Evolutionary conservation across 2,113 vertebrate species (phyloP), one percentile per base, ranked within the genome.

Genomic region (Ramphastos sulfuratus): DNA sequence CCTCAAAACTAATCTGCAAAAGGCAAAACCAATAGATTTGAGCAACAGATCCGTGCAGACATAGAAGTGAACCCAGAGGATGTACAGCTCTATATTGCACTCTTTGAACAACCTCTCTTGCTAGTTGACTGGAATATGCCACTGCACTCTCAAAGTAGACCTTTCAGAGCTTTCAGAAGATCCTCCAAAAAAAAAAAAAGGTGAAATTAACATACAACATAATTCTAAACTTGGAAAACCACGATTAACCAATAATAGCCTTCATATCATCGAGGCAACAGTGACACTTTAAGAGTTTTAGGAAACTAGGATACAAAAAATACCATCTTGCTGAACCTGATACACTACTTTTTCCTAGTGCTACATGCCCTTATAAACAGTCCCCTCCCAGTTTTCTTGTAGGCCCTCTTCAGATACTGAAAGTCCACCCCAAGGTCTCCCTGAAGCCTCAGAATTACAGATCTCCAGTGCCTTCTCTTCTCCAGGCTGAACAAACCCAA

Each of bases 11-110:
- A 1, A 65, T n/a, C 14, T 58, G 39, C 39, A 63, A 46, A 90
- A 52, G 33, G 37, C 15, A 90, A 89, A 81, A 85, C 21, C 42
- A 80, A 55, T 2, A 69, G 13, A 78, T 85, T 33, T 55, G n/a
- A 93, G 48, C 10, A 75, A 54, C 3, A 42, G 13, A 63, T 42
- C 23, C 56, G 4, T 17, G 12, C 42, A 59, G 23, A 46, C 10
- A 63, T 4, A 59, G n/a, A 90, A 59, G 15, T 44, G 37, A 90
- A 64, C 10, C 19, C 10, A 56, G 6, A 50, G 76, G 24, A 60
- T 0, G 0, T 15, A 63, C 18, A 64, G 33, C 30, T 71, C 63
- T 66, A 9, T 13, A 39, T 13, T 1, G 3, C 4, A n/a, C 15
- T 42, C 6, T 89, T 72, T 18, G 72, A 77, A 28, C 31, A 16